Evolutionary conservation across 2,888 invertebrate species (phyloP).

Genomic region (Euphydryas editha): DNA sequence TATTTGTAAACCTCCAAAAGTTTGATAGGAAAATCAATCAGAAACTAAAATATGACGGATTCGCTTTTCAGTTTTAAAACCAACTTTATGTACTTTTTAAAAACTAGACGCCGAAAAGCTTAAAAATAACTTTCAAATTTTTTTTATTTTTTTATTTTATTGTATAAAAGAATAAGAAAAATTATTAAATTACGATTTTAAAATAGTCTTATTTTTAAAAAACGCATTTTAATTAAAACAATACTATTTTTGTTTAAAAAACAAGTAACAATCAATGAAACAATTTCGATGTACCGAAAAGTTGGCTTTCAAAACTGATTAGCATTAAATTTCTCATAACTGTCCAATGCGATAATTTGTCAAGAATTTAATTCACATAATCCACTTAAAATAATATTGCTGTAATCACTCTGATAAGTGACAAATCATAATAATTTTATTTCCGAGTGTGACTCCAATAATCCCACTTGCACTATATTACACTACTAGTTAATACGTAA

Average conservation of each 20-base stretch:
- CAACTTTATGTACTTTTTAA: conserved; percentile 1
- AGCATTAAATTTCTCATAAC: conserved; percentile 69
- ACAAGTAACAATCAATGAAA: too few relatives aligned
- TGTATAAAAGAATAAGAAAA: not conserved
- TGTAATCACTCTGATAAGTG: conserved; percentile 62
- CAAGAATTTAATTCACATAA: conserved; percentile 62
- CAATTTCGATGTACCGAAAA: not conserved
- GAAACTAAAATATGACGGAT: conserved; percentile 63
- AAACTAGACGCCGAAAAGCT: not conserved
- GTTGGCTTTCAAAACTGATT: conserved; percentile 50
- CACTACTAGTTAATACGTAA: conserved; percentile 74
- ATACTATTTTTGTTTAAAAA: not conserved
- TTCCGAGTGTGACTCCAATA: conserved; percentile 69
- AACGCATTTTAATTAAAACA: not conserved
- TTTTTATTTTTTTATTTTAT: too few relatives aligned
- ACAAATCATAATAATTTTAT: conserved; percentile 62
- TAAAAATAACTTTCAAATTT: too few relatives aligned
- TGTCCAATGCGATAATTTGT: conserved; percentile 72
- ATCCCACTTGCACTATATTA: conserved; percentile 71
- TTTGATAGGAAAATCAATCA: conserved; percentile 80
- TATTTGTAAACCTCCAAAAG: conserved; percentile 81
- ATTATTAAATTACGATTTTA: not conserved
- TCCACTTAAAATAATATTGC: conserved; percentile 71
- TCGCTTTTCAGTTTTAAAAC: conserved; percentile 52
- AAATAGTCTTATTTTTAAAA: too few relatives aligned